Evolutionary conservation across 2,113 vertebrate genomes (phyloP), one percentile per base, ranked within the genome.

Genomic region (Onychostruthus taczanowskii): DNA sequence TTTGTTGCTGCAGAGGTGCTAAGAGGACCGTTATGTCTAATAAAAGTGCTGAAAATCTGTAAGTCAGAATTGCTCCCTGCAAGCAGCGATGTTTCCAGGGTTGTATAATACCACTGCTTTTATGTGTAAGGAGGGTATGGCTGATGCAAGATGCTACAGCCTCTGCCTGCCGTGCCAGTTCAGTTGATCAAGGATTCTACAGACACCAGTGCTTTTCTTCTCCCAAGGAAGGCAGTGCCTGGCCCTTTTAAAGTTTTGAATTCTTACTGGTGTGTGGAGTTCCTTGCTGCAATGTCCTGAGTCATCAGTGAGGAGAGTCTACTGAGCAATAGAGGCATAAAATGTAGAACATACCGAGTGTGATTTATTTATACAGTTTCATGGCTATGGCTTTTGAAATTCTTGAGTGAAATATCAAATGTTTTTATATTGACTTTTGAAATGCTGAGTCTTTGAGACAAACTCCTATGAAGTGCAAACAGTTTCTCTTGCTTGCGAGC

Each of bases 381-480:
- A 1, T 53, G 85, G 44, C 39, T 85, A 30, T 64, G 2, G 3
- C 59, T 70, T n/a, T 67, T 81, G 56, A 78, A 61, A 69, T 87
- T 61, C 58, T 55, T 55, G 10, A 72, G 55, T 74, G 66, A 91
- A 95, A 82, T 63, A 87, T 1, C 44, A 16, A 24, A 35, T 39
- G 35, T n/a, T 94, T 92, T 90, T 87, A 8, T 49, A 10, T 41
- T 62, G 61, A 43, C 44, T 94, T 95, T 61, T 64, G 83, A 87
- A 93, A 84, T 70, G 43, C 35, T 11, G 31, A 59, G 39, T 77
- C 47, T 88, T 58, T 21, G 79, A 91, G 69, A 41, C 41, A 74
- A 73, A 58, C 37, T 80, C 31, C 5, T 37, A 16, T 49, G 43
- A 84, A 84, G 50, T 28, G 30, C 73, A 87, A 87, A 63, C 68